Percentiles rank a stretch among this genome's conserved stretches.
Evolutionary conservation across 1,140 invertebrate species (phyloP).

Genomic region (Drosophila sucinea): DNA sequence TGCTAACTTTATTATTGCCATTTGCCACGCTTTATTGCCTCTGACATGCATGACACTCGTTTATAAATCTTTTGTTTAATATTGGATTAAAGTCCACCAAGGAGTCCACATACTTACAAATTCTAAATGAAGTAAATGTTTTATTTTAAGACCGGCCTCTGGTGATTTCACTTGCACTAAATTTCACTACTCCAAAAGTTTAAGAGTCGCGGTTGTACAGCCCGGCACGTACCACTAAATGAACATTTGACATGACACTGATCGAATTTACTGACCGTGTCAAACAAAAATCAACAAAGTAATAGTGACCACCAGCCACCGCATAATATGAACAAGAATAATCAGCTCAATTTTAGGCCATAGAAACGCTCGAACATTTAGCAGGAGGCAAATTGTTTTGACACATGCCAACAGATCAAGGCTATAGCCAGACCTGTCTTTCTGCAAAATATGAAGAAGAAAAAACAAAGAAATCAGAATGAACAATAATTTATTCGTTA

Average conservation of each 20-base stretch:
- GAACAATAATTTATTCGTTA: conserved; percentile 68
- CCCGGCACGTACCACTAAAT: conserved; percentile 40
- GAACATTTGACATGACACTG: conserved; percentile 67
- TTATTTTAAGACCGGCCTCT: not conserved
- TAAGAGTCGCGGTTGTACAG: not conserved
- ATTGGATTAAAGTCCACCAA: not conserved
- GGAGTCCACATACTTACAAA: not conserved
- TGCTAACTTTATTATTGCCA: not conserved
- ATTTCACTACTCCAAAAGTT: conserved; percentile 35
- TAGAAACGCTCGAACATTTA: not conserved
- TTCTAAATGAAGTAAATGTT: conserved; percentile 20
- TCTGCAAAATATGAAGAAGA: conserved; percentile 2
- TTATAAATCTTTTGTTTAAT: not conserved
- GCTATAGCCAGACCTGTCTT: conserved; percentile 59
- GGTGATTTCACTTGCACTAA: conserved; percentile 36
- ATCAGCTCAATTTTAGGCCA: conserved; percentile 50
- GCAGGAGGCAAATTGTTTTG: conserved; percentile 67
- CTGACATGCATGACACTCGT: conserved; percentile 6
- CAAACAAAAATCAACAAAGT: conserved; percentile 62
- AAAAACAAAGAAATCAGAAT: conserved; percentile 13
- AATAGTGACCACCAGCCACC: conserved; percentile 53
- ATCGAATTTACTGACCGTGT: conserved; percentile 48
- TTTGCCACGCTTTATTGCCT: conserved; percentile 5
- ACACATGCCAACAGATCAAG: conserved; percentile 57
- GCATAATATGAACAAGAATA: not conserved